These are phyloP conservation scores for Diplosoma virens DNA, from an alignment of 23 tunicate species.

Conservation along the genomic window DNA sequence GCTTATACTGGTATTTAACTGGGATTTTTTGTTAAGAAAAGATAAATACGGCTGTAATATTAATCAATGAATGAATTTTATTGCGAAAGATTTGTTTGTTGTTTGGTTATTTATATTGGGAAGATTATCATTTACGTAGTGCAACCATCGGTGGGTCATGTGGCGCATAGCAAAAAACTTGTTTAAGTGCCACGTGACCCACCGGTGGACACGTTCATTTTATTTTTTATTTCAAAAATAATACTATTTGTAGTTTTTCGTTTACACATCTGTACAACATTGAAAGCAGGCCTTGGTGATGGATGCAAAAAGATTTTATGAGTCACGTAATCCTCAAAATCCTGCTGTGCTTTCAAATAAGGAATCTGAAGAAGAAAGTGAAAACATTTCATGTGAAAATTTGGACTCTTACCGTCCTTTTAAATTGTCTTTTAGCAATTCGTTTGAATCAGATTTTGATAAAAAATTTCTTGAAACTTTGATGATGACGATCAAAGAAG, in stretches of 20 bases:
- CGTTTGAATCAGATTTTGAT: neutral
- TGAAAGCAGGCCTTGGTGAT: slow-evolving; percentile 9
- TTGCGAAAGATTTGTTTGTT: too few species aligned
- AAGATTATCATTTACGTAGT: slow-evolving; percentile 13
- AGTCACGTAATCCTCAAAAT: slow-evolving; percentile 19
- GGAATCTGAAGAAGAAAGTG: neutral
- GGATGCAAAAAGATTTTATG: slow-evolving; percentile 5
- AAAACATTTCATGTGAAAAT: slow-evolving; percentile 1
- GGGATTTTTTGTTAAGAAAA: too few species aligned
- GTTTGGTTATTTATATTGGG: too few species aligned
- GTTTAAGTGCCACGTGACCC: slow-evolving; percentile 26
- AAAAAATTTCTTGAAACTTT: neutral
- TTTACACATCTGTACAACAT: slow-evolving; percentile 6
- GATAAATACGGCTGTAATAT: too few species aligned
- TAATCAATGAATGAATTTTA: too few species aligned
- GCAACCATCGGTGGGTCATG: slow-evolving; percentile 23
- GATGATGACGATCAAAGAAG: too few species aligned
- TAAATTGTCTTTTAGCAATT: slow-evolving; percentile 2
- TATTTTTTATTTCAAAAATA: slow-evolving; percentile 2
- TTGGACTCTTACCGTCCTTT: neutral
- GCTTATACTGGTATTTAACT: too few species aligned
- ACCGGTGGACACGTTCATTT: neutral
- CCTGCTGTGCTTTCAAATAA: slow-evolving; percentile 5
- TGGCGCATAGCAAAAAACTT: slow-evolving; percentile 8
- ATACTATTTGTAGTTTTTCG: slow-evolving; percentile 7